A percentile compares a stretch with the other conserved stretches of the same genome.
phyloP scores from a whole-genome alignment of 2,113 vertebrate species.

The Tenrec ecaudatus region DNA sequence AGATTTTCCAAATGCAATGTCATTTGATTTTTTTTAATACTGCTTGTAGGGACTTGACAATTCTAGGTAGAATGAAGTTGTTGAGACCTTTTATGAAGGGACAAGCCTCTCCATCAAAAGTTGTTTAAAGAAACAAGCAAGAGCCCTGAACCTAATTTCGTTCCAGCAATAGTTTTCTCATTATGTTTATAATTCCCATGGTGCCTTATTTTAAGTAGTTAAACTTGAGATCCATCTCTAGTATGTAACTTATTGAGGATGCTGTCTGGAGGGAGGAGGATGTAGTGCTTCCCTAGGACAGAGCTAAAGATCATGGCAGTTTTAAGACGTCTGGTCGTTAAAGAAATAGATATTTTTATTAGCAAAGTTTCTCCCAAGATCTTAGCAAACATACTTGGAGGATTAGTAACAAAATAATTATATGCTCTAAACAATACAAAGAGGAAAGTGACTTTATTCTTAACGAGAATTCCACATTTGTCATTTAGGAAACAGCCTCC shows the following conservation, averaged over 20 bases:
- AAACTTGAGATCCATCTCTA: neutral
- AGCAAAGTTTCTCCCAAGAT: slow-evolving; percentile 49
- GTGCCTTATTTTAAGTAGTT: neutral
- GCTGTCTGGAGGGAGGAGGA: neutral
- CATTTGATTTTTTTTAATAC: neutral
- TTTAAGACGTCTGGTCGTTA: slow-evolving; percentile 43
- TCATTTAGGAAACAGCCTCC: neutral
- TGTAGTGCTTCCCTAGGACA: neutral
- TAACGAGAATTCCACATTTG: neutral
- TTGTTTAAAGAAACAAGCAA: neutral
- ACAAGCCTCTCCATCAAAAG: neutral
- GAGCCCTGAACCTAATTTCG: neutral
- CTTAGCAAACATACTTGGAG: slow-evolving; percentile 59
- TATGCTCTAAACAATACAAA: slow-evolving; percentile 37
- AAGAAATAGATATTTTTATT: slow-evolving; percentile 54
- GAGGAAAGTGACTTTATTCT: slow-evolving; percentile 32
- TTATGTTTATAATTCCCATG: neutral
- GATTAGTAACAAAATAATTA: slow-evolving; percentile 68
- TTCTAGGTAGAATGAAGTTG: neutral
- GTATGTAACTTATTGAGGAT: neutral
- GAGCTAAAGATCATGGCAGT: neutral
- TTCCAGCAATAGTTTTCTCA: neutral
- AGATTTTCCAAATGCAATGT: neutral
- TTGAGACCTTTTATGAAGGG: neutral
- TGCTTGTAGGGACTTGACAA: neutral